These are phyloP conservation scores for Pseudococcus longispinus DNA, from an alignment of 2,888 invertebrate species.

Conservation along the genomic window DNA sequence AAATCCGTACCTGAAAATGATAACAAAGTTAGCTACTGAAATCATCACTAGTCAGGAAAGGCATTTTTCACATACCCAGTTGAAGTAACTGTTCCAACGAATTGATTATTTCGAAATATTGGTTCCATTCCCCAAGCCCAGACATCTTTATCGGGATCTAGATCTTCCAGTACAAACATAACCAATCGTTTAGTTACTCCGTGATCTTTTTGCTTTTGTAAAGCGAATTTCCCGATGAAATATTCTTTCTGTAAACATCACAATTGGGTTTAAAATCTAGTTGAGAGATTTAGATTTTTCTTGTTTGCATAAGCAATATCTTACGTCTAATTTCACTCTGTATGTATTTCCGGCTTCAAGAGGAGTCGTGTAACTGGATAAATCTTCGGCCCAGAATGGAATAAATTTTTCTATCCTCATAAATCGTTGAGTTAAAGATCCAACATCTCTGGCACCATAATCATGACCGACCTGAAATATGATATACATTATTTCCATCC, in stretches of 20 bases:
- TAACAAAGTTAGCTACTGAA: neutral
- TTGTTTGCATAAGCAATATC: conserved; percentile 46
- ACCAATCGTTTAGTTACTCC: conserved; percentile 71
- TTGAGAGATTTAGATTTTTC: neutral
- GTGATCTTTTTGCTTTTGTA: conserved; percentile 69
- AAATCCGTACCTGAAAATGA: conserved; percentile 70
- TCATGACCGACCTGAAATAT: conserved; percentile 68
- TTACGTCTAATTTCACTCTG: conserved; percentile 68
- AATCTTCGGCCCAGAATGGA: conserved; percentile 76
- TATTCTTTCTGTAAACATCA: conserved; percentile 65
- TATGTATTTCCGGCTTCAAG: conserved; percentile 72
- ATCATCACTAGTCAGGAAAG: neutral
- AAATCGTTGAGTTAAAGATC: conserved; percentile 72
- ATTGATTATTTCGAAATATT: conserved; percentile 71
- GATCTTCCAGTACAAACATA: conserved; percentile 70
- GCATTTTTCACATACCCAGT: conserved; percentile 65
- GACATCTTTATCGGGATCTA: conserved; percentile 70
- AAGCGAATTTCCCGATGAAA: conserved; percentile 73
- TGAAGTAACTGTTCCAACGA: conserved; percentile 73
- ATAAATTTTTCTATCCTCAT: conserved; percentile 75
- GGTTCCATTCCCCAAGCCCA: conserved; percentile 78
- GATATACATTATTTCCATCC: neutral
- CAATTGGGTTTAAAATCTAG: neutral
- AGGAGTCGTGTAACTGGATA: conserved; percentile 70
- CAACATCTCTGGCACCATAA: conserved; percentile 73